These are phyloP conservation scores for Spilarctia lutea DNA, from an alignment of 2,888 invertebrate species.

Conservation along the genomic window DNA sequence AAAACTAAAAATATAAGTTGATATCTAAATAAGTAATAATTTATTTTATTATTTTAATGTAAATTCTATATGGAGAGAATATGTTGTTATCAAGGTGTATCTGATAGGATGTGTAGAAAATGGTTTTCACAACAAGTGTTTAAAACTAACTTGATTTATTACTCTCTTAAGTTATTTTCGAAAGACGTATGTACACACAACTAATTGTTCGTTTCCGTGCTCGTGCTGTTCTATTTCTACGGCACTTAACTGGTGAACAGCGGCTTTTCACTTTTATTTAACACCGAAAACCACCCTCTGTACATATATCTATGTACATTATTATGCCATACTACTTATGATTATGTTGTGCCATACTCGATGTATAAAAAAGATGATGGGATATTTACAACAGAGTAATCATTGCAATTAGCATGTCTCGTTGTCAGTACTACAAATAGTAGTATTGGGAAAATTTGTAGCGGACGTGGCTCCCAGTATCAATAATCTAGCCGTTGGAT, in stretches of 20 bases:
- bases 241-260: neutral
- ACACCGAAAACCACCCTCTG: neutral
- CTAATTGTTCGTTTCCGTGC: neutral
- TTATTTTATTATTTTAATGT: no score
- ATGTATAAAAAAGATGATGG: neutral
- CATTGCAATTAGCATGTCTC: constrained; percentile 7
- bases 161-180: neutral
- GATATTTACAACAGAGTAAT: neutral
- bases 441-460: constrained; percentile 16
- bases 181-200: neutral
- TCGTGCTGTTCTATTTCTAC: neutral
- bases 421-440: neutral
- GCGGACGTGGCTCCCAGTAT: constrained; percentile 29
- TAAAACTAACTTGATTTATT: no score
- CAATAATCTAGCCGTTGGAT: constrained; percentile 33
- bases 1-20: no score
- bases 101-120: no score
- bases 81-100: no score
- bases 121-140: no score
- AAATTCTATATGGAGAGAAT: no score
- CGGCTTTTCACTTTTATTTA: neutral
- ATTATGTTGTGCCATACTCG: neutral
- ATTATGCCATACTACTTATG: no score
- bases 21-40: no score
- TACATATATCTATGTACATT: no score